Percentiles rank a stretch among this genome's conserved stretches.
These are phyloP conservation scores for Batillaria attramentaria DNA, from an alignment of 1,140 invertebrate genomes.

Conservation along the genomic window DNA sequence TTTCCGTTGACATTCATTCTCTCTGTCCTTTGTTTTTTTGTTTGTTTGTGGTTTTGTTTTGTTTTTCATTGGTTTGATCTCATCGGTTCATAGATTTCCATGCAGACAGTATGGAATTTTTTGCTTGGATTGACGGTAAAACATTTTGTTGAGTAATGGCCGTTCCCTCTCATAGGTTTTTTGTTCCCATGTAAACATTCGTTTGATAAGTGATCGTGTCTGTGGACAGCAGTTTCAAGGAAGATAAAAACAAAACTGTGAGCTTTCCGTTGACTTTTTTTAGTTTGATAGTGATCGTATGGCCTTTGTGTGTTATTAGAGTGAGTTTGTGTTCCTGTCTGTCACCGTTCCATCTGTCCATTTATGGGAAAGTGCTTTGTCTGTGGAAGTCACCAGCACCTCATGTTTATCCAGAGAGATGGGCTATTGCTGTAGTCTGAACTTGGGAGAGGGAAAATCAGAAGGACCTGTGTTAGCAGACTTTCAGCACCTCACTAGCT, in stretches of 20 bases:
- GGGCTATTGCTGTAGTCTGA: no score
- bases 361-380: no score
- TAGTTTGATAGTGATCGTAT: no score
- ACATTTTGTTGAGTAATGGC: neutral
- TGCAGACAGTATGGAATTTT: neutral
- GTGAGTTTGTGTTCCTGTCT: no score
- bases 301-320: no score
- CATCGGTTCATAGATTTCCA: neutral
- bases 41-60: neutral
- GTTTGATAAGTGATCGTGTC: neutral
- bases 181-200: neutral
- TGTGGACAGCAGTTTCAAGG: neutral
- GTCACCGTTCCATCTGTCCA: no score
- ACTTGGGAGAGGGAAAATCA: no score
- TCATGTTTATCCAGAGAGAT: no score
- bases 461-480: no score
- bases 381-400: no score
- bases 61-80: neutral
- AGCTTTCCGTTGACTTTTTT: no score
- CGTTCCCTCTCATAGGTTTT: neutral
- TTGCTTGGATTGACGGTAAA: neutral
- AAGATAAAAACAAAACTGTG: neutral
- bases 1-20: neutral
- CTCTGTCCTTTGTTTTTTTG: neutral
- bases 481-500: no score